These are phyloP conservation scores for Cryptocephalus moraei DNA, from an alignment of 2,888 invertebrate species.

Conservation along the genomic window DNA sequence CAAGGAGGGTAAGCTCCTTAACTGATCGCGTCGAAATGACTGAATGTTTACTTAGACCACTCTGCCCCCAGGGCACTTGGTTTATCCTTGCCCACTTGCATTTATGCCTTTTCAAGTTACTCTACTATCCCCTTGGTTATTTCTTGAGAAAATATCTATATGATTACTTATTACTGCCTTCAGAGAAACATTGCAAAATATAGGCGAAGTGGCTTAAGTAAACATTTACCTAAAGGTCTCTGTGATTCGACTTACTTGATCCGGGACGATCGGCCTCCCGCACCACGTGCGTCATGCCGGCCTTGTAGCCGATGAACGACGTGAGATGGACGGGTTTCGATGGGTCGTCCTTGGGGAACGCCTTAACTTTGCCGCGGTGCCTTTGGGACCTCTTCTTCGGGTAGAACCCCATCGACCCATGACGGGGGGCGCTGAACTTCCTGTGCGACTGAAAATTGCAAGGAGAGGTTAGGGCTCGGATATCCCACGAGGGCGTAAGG, in stretches of 20 bases:
- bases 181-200: no score
- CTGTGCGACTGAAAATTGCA: slow-evolving; percentile 81
- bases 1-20: no score
- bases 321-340: slow-evolving; percentile 96
- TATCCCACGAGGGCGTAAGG: neutral
- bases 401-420: slow-evolving; percentile 99
- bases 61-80: no score
- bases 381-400: slow-evolving; percentile 95
- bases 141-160: no score
- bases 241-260: slow-evolving; percentile 79
- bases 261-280: slow-evolving; percentile 98
- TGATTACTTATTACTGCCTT: no score
- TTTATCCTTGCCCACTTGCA: no score
- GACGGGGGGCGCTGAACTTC: slow-evolving; percentile 98
- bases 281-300: slow-evolving; percentile 99
- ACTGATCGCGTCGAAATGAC: no score
- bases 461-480: neutral
- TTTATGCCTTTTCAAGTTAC: no score
- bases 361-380: slow-evolving; percentile 98
- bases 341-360: slow-evolving; percentile 97
- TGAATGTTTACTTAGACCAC: no score
- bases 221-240: no score
- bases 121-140: no score
- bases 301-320: slow-evolving; percentile 96
- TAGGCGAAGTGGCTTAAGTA: no score